Percentiles rank a stretch among this genome's conserved stretches.
Conservation (phyloP, 2,797 vertebrate species). For the Numenius phaeopus region DNA sequence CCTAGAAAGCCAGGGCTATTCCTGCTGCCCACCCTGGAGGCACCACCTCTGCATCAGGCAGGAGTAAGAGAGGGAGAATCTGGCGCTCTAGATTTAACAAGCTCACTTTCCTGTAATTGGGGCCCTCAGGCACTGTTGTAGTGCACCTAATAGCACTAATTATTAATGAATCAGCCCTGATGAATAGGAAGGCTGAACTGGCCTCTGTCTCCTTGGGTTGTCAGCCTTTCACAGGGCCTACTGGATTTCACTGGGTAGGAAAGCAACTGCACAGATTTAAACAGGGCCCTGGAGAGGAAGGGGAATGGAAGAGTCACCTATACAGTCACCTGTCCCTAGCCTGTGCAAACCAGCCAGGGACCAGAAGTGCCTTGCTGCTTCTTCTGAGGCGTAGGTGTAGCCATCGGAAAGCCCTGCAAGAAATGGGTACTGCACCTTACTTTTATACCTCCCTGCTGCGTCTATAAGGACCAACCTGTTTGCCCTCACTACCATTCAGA, state of each 20-base stretch:
- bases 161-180: slow-evolving; percentile 38
- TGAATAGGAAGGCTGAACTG: background rate
- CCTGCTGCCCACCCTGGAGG: background rate
- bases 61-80: background rate
- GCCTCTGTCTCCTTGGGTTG: background rate
- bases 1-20: background rate
- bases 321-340: background rate
- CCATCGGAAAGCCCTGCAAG: background rate
- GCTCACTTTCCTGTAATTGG: slow-evolving; percentile 32
- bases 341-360: background rate
- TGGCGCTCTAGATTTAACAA: slow-evolving; percentile 20
- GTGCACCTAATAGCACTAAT: slow-evolving; percentile 32
- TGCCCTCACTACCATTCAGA: background rate
- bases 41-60: background rate
- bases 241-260: background rate
- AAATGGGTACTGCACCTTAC: background rate
- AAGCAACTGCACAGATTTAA: background rate
- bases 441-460: background rate
- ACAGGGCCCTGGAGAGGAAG: background rate
- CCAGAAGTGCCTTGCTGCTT: background rate
- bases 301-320: fast-evolving
- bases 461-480: background rate
- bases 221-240: background rate
- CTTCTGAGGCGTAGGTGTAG: background rate
- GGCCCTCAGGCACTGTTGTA: slow-evolving; percentile 14